These are phyloP conservation scores for Hipparchia sbordonii DNA, from an alignment of 2,888 invertebrate genomes.

Conservation along the genomic window DNA sequence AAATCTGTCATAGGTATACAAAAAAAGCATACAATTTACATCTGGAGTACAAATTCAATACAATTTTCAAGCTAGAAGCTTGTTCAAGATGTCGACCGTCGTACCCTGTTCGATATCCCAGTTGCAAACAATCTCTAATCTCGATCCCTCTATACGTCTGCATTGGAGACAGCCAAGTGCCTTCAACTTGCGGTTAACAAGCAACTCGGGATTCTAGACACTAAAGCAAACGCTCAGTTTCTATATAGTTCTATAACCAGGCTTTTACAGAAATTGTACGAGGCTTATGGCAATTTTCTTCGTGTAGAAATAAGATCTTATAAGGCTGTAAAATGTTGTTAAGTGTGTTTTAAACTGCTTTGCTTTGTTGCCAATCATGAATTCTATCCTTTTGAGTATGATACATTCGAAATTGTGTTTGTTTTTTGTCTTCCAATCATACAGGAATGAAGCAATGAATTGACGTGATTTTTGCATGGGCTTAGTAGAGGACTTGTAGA, in stretches of 20 bases:
- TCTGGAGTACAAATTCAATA: constrained; percentile 18
- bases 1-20: neutral
- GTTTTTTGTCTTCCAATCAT: too few relatives aligned
- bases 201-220: constrained; percentile 21
- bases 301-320: neutral
- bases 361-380: too few relatives aligned
- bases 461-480: too few relatives aligned
- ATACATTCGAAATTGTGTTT: too few relatives aligned
- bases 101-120: constrained; percentile 31
- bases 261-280: neutral
- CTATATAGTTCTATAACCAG: neutral
- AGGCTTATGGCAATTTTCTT: neutral
- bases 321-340: neutral
- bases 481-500: too few relatives aligned
- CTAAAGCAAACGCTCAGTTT: neutral
- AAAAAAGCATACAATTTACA: neutral
- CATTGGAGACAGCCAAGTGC: constrained; percentile 10
- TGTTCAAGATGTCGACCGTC: constrained; percentile 19
- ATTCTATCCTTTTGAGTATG: too few relatives aligned
- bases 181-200: constrained; percentile 26
- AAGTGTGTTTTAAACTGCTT: too few relatives aligned
- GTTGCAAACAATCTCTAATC: constrained; percentile 33
- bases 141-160: constrained; percentile 25
- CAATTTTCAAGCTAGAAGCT: constrained; percentile 21
- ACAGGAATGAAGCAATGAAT: too few relatives aligned